phyloP scores from a whole-genome alignment of 2,113 vertebrate species.

The Pangasianodon hypophthalmus region DNA sequence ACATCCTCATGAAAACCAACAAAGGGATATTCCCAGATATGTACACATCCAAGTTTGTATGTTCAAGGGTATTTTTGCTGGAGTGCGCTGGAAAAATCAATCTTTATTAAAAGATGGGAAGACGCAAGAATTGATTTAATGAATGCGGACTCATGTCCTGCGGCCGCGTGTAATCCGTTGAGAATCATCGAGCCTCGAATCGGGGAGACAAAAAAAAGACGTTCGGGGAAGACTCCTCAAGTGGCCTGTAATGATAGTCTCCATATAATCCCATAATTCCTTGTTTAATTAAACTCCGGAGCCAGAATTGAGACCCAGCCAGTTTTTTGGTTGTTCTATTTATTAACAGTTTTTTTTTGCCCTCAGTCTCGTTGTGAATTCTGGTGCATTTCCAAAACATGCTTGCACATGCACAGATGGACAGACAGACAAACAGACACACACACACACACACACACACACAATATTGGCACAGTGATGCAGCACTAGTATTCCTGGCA shows the following conservation, averaged over 20 bases:
- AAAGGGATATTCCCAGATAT: conserved; percentile 72
- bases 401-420: conserved; percentile 30
- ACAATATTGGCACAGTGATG: conserved; percentile 35
- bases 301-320: conserved; percentile 75
- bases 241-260: conserved; percentile 83
- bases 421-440: conserved; percentile 22
- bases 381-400: conserved; percentile 21
- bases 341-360: conserved; percentile 66
- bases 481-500: conserved; percentile 33
- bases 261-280: conserved; percentile 86
- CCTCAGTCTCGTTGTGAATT: conserved; percentile 53
- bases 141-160: conserved; percentile 81
- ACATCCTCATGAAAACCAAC: conserved; percentile 78
- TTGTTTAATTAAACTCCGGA: conserved; percentile 86
- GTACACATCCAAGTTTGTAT: conserved; percentile 79
- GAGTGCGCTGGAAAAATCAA: conserved; percentile 66
- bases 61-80: conserved; percentile 72
- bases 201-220: conserved; percentile 78
- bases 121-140: conserved; percentile 82
- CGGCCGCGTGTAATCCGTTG: conserved; percentile 79
- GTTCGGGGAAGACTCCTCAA: conserved; percentile 75
- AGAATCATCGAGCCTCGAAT: conserved; percentile 77
- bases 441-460: conserved; percentile 27
- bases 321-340: conserved; percentile 68
- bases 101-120: conserved; percentile 78